Evolutionary conservation across 2,797 vertebrate genomes (phyloP).

Genomic region (Cheracebus regulus): DNA sequence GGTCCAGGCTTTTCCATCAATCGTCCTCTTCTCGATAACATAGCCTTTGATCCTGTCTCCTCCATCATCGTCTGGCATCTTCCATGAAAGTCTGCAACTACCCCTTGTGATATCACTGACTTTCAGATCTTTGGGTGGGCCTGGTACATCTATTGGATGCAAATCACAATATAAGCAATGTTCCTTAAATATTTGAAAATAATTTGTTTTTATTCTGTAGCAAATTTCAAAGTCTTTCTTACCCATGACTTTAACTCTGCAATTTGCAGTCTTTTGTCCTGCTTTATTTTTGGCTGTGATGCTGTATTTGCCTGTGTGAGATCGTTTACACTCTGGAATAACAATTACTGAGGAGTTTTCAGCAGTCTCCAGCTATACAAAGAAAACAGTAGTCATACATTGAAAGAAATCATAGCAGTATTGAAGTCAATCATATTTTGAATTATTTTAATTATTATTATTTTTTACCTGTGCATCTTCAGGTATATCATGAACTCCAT

Average conservation of each 20-base stretch:
- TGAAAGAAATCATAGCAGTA: slow-evolving; percentile 11
- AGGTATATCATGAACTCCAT: slow-evolving; percentile 93
- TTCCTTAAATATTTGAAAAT: slow-evolving; percentile 43
- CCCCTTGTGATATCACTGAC: slow-evolving; percentile 95
- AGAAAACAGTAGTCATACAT: slow-evolving; percentile 23
- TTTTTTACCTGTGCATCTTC: slow-evolving; percentile 93
- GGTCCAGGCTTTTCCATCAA: slow-evolving; percentile 96
- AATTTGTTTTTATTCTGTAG: neutral
- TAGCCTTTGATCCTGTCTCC: slow-evolving; percentile 97
- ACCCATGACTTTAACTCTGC: slow-evolving; percentile 97
- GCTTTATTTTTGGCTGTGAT: slow-evolving; percentile 99
- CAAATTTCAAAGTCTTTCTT: slow-evolving; percentile 69
- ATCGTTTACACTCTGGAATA: slow-evolving; percentile 92
- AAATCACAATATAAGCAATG: slow-evolving; percentile 60
- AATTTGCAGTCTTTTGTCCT: slow-evolving; percentile 94
- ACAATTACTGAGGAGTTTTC: slow-evolving; percentile 91
- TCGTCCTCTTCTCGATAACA: slow-evolving; percentile 95
- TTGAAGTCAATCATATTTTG: neutral
- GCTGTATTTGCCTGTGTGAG: slow-evolving; percentile 95
- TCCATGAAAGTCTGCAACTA: slow-evolving; percentile 96
- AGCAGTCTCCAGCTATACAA: slow-evolving; percentile 91
- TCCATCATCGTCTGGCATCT: slow-evolving; percentile 95
- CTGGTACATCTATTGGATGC: slow-evolving; percentile 91
- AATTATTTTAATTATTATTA: slow-evolving; percentile 47
- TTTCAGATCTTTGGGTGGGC: slow-evolving; percentile 95